Evolutionary conservation across 2,888 invertebrate species (phyloP), one percentile per base, ranked within the genome.

Genomic region (Corbicula japonica): DNA sequence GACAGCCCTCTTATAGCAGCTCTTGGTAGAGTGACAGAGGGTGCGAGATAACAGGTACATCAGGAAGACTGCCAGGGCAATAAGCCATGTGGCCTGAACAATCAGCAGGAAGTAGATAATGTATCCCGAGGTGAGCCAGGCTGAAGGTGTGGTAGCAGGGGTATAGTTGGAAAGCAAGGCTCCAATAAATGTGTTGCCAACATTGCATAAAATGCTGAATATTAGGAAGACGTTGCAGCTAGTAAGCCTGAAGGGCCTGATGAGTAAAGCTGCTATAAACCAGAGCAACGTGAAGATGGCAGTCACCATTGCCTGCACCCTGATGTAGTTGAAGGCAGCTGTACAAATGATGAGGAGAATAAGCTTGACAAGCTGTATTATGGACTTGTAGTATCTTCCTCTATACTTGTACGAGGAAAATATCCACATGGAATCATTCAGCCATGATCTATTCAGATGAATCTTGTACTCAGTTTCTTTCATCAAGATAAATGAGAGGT

Each of bases 401-500:
- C 84, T 78, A 58, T 87, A 85, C 32, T 83, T 85, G 83, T 90
- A 92, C 0, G 92, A 92, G 3, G 92, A 90, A 70, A 92, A 92
- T 6, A 91, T 77, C 80, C 90, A 89, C 74, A 89, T 90, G 52
- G 88, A 85, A 35, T 85, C 86, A 34, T 88, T 83, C 18, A 90
- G 78, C 89, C 91, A 92, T n/a, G 87, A 69, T 62, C 89, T 80
- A 68, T 92, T 91, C 46, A 92, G 77, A 28, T 92, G 92, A 28
- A 91, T 86, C 72, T 90, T 88, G 71, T 91, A 92, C 65, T 92
- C 92, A 18, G 87, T 87, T 83, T 92, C 92, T 70, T 92, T 92
- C 70, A 92, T 77, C 52, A 91, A 87, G n/a, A 92, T 76, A 75
- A 88, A 91, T 6, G 87, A 86, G 52, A 92, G 91, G 60, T 92